A percentile compares a stretch with the other conserved stretches of the same genome.
Evolutionary conservation across 2,113 vertebrate genomes (phyloP).

Genomic region (Aleadryas rufinucha): DNA sequence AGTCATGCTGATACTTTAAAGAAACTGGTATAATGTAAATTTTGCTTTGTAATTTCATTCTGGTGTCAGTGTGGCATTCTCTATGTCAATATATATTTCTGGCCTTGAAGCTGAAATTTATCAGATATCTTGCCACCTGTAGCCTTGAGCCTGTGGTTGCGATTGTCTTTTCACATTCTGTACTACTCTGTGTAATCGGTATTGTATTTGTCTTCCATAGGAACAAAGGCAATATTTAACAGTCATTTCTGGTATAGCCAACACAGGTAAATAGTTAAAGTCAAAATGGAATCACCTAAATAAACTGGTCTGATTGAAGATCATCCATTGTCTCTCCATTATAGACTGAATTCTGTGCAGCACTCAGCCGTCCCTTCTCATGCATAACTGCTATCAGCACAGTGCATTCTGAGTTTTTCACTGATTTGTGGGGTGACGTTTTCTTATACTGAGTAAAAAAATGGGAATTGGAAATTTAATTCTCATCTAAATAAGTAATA

Average conservation of each 20-base stretch:
- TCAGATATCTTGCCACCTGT: background rate
- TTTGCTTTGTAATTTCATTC: background rate
- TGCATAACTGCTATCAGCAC: background rate
- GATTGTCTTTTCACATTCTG: background rate
- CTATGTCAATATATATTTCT: background rate
- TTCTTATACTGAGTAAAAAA: background rate
- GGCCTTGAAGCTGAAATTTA: background rate
- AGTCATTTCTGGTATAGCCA: background rate
- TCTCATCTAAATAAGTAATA: background rate
- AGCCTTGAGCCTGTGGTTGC: background rate
- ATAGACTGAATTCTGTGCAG: background rate
- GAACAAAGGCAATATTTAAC: background rate
- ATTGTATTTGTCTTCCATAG: background rate
- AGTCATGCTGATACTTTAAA: background rate
- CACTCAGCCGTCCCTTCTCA: accelerated
- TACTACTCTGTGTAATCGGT: background rate
- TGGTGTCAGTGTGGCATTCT: background rate
- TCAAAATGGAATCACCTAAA: background rate
- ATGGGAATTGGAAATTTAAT: background rate
- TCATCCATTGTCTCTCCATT: accelerated
- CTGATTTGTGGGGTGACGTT: background rate
- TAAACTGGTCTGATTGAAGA: background rate
- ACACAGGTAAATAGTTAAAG: background rate
- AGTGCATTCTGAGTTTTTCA: background rate
- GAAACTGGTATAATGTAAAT: background rate